Percentiles rank a stretch among this genome's conserved stretches.
Conservation (phyloP, 2,888 invertebrate species). For the Microdon myrmicae region DNA sequence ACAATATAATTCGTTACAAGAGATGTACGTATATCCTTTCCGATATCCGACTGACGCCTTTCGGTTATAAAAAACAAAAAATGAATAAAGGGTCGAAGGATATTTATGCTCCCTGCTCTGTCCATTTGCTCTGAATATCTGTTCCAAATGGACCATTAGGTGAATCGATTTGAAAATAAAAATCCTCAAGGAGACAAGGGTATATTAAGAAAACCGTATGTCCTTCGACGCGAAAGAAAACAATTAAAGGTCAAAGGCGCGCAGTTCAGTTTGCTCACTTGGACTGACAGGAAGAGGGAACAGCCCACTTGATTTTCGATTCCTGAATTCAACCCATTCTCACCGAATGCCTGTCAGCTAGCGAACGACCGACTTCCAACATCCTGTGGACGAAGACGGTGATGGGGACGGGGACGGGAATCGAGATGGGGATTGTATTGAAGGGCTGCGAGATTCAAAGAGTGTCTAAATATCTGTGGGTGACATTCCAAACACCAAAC, state of each 20-base stretch:
- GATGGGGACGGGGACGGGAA: conserved; percentile 30
- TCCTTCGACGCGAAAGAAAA: background rate
- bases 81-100: conserved; percentile 38
- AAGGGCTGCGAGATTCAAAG: conserved; percentile 30
- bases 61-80: conserved; percentile 39
- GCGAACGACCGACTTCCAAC: conserved; percentile 25
- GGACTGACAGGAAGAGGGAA: conserved; percentile 18
- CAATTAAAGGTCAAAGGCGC: conserved; percentile 46
- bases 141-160: conserved; percentile 45
- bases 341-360: conserved; percentile 34
- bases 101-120: background rate
- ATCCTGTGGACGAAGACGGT: conserved; percentile 23
- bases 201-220: too few relatives aligned
- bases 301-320: conserved; percentile 16
- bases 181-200: background rate
- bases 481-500: conserved; percentile 66
- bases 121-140: conserved; percentile 50
- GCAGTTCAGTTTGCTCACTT: conserved; percentile 16
- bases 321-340: conserved; percentile 33
- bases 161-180: conserved; percentile 23
- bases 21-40: conserved; percentile 19
- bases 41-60: conserved; percentile 30
- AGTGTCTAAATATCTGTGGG: conserved; percentile 64
- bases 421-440: conserved; percentile 15
- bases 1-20: conserved; percentile 44